These are phyloP conservation scores for Suricata suricatta DNA, from an alignment of 2,113 vertebrate species.

Conservation along the genomic window DNA sequence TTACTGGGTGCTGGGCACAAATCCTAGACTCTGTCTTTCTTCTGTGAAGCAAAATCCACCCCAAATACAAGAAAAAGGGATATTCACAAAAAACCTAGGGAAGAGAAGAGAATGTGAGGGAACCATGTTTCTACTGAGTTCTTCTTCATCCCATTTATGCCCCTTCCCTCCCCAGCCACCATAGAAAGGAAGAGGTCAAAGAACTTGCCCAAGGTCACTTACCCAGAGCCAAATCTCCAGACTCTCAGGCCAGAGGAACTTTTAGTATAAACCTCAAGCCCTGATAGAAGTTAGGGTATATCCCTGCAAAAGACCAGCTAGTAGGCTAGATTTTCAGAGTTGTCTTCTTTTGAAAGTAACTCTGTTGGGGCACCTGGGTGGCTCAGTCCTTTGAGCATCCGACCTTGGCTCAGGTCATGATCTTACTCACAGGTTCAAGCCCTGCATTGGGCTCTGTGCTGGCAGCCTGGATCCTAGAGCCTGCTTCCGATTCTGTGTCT, in stretches of 20 bases:
- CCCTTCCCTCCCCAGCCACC: too few relatives aligned
- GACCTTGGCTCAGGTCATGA: too few relatives aligned
- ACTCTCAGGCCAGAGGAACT: background rate
- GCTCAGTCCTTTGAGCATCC: too few relatives aligned
- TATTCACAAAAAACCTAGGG: background rate
- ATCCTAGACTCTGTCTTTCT: background rate
- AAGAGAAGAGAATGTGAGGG: background rate
- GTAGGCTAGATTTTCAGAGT: background rate
- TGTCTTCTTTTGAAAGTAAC: background rate
- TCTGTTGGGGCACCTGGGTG: background rate
- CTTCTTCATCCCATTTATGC: fast-evolving
- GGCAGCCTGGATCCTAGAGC: too few relatives aligned
- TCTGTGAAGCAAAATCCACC: background rate
- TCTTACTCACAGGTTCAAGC: too few relatives aligned
- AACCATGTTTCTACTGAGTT: background rate
- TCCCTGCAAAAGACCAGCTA: background rate
- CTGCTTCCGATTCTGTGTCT: too few relatives aligned
- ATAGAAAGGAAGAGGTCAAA: background rate
- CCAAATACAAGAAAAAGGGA: background rate
- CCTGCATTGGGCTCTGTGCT: too few relatives aligned
- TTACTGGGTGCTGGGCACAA: background rate
- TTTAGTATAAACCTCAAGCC: background rate
- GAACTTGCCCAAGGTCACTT: background rate
- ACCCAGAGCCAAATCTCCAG: background rate
- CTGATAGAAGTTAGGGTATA: background rate